Evolutionary conservation across 2,888 invertebrate species (phyloP), one percentile per base, ranked within the genome.

Genomic region (Spisula solida): DNA sequence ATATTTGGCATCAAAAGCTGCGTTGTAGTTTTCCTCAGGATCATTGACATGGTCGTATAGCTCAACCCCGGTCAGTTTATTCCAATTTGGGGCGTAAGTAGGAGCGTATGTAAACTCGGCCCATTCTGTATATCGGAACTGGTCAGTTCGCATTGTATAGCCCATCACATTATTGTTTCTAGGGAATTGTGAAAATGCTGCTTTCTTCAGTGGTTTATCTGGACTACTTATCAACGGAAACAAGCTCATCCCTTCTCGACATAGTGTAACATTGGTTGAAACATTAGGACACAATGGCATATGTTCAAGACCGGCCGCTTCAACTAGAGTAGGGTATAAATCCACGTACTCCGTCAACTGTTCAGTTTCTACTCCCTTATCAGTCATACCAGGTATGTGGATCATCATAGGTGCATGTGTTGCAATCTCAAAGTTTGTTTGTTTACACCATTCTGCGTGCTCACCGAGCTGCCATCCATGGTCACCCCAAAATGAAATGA

Each of bases 391-490:
- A 0, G 91, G 93, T 55, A 93, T 89, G n/a, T 83, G 90, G 8
- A 95, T 83, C 92, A 95, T 93, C 93, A 94, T 93, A 2, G 95
- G 95, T 20, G 93, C 94, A 60, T 93, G 94, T 0, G 94, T 93
- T 0, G 93, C 90, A 0, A 93, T 81, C 82, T 95, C 94, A 81
- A 95, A 94, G 78, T 94, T 94, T 0, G 94, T 94, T 29, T 91
- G 87, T 83, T 95, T 95, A 70, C 90, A 88, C 95, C 95, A 95
- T 81, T 93, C 93, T 6, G 93, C 94, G 70, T 94, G 94, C 87
- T 95, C 95, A 0, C 95, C 95, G 0, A 95, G 93, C 47, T 94
- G 94, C 92, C 92, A 94, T 8, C 95, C 95, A 84, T 94, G 94
- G 82, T 95, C 95, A 0, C 94, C 94, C 66, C 81, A 88, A 83